Percentiles rank a stretch among this genome's conserved stretches.
Evolutionary conservation across 2,113 vertebrate genomes (phyloP).

Genomic region (Morone chrysops): DNA sequence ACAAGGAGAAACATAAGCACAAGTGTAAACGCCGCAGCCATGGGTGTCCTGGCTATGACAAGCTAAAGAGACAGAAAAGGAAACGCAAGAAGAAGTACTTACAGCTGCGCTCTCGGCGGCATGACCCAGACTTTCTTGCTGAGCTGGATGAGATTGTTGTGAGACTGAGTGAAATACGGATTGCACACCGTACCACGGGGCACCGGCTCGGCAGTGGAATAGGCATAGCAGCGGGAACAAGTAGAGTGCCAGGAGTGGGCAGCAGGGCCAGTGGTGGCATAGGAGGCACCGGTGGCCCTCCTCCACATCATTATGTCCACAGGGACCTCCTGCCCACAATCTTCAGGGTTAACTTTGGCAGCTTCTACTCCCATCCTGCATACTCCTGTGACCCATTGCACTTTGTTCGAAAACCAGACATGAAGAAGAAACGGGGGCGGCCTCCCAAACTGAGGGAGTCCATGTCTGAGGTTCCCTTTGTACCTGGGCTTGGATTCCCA

Average conservation of each 20-base stretch:
- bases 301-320: slow-evolving; percentile 93
- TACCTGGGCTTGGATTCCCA: slow-evolving; percentile 96
- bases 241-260: slow-evolving; percentile 69
- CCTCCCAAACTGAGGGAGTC: slow-evolving; percentile 96
- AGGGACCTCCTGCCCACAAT: slow-evolving; percentile 96
- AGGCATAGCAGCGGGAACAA: slow-evolving; percentile 70
- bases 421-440: slow-evolving; percentile 95
- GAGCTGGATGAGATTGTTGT: slow-evolving; percentile 94
- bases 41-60: slow-evolving; percentile 94
- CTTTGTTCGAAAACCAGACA: slow-evolving; percentile 94
- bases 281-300: slow-evolving; percentile 82
- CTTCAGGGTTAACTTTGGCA: slow-evolving; percentile 93
- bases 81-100: slow-evolving; percentile 99
- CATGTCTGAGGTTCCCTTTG: slow-evolving; percentile 96
- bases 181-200: slow-evolving; percentile 91
- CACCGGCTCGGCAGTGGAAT: slow-evolving; percentile 78
- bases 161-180: slow-evolving; percentile 93
- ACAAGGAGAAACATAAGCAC: slow-evolving; percentile 98
- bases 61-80: slow-evolving; percentile 95
- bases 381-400: slow-evolving; percentile 92
- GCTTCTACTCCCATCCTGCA: slow-evolving; percentile 93
- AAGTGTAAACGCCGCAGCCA: slow-evolving; percentile 96
- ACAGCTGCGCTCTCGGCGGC: slow-evolving; percentile 89
- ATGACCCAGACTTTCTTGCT: slow-evolving; percentile 95
- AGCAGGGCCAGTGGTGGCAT: slow-evolving; percentile 69